These are phyloP conservation scores for Aleadryas rufinucha DNA, from an alignment of 2,113 vertebrate species.

Conservation along the genomic window DNA sequence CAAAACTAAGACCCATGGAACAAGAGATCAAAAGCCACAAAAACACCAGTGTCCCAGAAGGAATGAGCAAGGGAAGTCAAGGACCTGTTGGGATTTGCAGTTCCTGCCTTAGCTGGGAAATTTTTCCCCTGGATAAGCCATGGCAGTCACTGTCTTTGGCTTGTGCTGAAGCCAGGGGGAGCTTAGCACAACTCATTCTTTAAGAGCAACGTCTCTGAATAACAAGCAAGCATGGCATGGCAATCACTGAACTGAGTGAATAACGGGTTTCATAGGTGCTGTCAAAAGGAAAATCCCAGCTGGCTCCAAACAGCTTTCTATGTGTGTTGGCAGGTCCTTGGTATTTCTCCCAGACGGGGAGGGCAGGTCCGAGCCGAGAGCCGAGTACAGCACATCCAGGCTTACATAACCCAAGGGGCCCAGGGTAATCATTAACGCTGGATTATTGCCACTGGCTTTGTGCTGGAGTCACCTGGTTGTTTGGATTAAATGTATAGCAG, in stretches of 20 bases:
- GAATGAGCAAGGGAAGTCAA: background rate
- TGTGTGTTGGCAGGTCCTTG: conserved; percentile 34
- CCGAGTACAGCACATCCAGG: background rate
- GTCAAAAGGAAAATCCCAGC: conserved; percentile 38
- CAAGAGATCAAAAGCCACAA: background rate
- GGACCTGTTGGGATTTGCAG: background rate
- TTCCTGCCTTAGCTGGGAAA: background rate
- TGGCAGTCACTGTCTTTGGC: background rate
- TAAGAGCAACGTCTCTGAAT: background rate
- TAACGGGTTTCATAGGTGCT: conserved; percentile 34
- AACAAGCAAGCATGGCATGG: background rate
- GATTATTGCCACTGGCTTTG: conserved; percentile 28
- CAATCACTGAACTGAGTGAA: background rate
- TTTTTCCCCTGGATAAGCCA: background rate
- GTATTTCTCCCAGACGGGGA: background rate
- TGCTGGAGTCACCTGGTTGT: conserved; percentile 61
- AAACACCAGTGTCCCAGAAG: background rate
- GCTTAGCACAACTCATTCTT: background rate
- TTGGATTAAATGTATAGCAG: conserved; percentile 53
- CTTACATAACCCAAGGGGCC: conserved; percentile 56
- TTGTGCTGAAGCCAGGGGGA: background rate
- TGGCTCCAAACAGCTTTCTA: background rate
- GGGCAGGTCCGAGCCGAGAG: background rate
- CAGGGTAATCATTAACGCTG: conserved; percentile 63
- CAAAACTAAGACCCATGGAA: background rate